Evolutionary conservation across 1,140 invertebrate genomes (phyloP), one percentile per base, ranked within the genome.

Genomic region (Uloborus diversus): DNA sequence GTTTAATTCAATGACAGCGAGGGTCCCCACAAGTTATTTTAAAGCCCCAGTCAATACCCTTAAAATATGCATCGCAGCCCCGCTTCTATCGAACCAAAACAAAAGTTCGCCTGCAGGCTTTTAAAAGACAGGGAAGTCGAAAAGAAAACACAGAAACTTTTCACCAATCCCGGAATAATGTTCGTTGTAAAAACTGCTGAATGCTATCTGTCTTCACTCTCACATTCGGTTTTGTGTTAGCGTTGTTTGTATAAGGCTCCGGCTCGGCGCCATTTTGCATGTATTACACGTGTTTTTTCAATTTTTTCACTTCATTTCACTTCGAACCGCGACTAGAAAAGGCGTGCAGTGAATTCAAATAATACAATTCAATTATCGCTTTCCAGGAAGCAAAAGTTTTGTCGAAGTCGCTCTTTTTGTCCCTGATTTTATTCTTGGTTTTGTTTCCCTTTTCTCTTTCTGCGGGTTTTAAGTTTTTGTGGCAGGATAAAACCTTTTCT

Each of bases 341-440:
- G 66, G 49, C 66, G 20, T 28, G 69, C 35, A 28, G 35, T 62
- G 73, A 76, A 76, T 76, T 76, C 73, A 65, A 76, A 76, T 76
- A 76, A 76, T 76, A 76, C 73, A 76, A 76, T 76, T 76, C 64
- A 76, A 76, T 76, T 76, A 76, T 76, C 73, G 7, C 47, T 28
- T 37, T 23, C 9, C 7, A 28, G 59, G 28, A 17, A 23, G 59
- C 28, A 56, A 76, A 76, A 76, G 73, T 76, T 76, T 65, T 76
- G 59, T 49, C 42, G 33, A 71, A 71, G 56, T 61, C 28, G 35
- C 68, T 20, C 61, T 56, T 59, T 59, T 59, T 28, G 28, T 5
- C 3, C 25, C 25, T 59, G 28, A 27, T 59, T 59, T 28, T 25
- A 2, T 23, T 59, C 25, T 17, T 27, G 9, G 3, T 28, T 59